Percentiles rank a stretch among this genome's conserved stretches.
Evolutionary conservation across 2,113 vertebrate genomes (phyloP).

Genomic region (Pao palembangensis): DNA sequence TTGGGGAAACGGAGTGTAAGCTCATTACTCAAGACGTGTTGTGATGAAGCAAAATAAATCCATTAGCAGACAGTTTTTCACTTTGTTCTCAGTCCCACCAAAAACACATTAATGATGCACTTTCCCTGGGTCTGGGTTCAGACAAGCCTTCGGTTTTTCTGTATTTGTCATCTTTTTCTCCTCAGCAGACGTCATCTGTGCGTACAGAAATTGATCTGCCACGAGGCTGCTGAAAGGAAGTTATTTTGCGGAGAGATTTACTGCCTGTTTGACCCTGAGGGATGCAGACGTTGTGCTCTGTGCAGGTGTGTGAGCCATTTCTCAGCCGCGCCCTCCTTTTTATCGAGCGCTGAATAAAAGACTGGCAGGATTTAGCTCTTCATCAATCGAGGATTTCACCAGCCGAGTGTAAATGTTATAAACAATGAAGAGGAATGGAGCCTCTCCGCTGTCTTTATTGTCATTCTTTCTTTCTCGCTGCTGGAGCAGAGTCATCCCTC

Average conservation of each 20-base stretch:
- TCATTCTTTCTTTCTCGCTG: constrained; percentile 21
- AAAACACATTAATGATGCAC: constrained; percentile 12
- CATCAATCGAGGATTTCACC: constrained; percentile 41
- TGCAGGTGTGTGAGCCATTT: constrained; percentile 44
- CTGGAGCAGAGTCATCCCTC: constrained; percentile 46
- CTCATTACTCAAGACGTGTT: constrained; percentile 11
- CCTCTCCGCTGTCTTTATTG: constrained; percentile 31
- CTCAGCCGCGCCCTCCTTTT: constrained; percentile 38
- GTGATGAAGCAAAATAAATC: neutral
- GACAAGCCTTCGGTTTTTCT: constrained; percentile 17
- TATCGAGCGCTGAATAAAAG: constrained; percentile 33
- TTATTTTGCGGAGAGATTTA: constrained; percentile 45
- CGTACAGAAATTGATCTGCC: constrained; percentile 14
- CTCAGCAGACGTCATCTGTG: neutral
- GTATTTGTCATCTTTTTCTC: constrained; percentile 20
- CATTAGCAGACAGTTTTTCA: constrained; percentile 10
- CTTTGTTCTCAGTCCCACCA: constrained; percentile 12
- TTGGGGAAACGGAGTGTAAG: neutral
- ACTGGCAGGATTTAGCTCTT: constrained; percentile 45
- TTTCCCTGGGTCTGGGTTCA: constrained; percentile 9
- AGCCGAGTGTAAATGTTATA: constrained; percentile 23
- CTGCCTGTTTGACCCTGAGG: constrained; percentile 33
- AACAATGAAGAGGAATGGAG: neutral
- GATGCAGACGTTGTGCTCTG: constrained; percentile 26
- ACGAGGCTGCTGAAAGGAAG: constrained; percentile 33